Evolutionary conservation across 2,888 invertebrate genomes (phyloP), one percentile per base, ranked within the genome.

Genomic region (Pristionchus entomophagus): DNA sequence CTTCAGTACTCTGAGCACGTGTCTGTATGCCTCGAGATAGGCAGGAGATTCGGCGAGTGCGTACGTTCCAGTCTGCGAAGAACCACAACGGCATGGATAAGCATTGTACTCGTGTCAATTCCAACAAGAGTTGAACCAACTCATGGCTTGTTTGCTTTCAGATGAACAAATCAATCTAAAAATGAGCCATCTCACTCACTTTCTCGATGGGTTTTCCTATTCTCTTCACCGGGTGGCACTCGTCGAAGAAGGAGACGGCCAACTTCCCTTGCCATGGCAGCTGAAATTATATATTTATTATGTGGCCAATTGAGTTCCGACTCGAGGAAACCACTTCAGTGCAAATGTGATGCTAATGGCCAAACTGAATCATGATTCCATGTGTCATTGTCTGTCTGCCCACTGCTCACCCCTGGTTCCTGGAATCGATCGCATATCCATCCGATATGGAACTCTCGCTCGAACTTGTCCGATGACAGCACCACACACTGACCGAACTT

Each of bases 21-120:
- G 96, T 88, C 96, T 95, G 92, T 97, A 97, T 0, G 97, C 96
- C 92, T 97, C 97, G 93, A 97, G 96, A 93, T 96, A 97, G 0
- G 96, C 96, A 83, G 95, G 96, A 84, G 96, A 96, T 93, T 97
- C 96, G 2, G 96, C 95, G 96, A 97, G 96, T 0, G 95, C 22
- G 84, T 91, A 91, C 17, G 38, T 69, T 6, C 19, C 38, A 2
- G 19, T 41, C 69, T 69, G 69, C 6, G 6, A 56, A n/a, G n/a
- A 5, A n/a, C 26, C 88, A 69, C 83, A n/a, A n/a, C 56, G n/a
- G 56, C 88, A 56, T 22, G 5, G 56, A 22, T 56, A 56, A 56
- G 10, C 19, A 56, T 56, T 73, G 85, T 90, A 93, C n/a, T n/a
- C n/a, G n/a, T n/a, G n/a, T n/a, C 51, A 51, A 51, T 51, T 19